Evolutionary conservation across 2,797 vertebrate genomes (phyloP).

Genomic region (Erpetoichthys calabaricus): DNA sequence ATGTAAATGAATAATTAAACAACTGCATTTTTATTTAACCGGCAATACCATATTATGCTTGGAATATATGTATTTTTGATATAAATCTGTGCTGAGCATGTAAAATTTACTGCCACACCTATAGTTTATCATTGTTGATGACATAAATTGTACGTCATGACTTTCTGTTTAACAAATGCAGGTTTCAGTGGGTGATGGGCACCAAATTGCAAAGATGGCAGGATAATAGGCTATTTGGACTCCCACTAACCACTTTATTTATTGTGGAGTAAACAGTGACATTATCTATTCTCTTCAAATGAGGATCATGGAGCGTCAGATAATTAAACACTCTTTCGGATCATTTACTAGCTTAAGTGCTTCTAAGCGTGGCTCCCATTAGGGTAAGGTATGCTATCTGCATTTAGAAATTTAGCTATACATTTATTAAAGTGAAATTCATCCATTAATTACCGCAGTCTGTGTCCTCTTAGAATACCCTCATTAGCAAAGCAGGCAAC

Average conservation of each 20-base stretch:
- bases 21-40: too few relatives aligned
- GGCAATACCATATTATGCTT: too few relatives aligned
- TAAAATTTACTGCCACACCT: too few relatives aligned
- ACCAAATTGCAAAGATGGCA: neutral
- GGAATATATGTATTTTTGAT: too few relatives aligned
- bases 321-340: constrained; percentile 91
- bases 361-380: constrained; percentile 65
- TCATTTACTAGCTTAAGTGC: constrained; percentile 80
- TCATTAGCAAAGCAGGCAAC: constrained; percentile 79
- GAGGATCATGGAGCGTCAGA: constrained; percentile 69
- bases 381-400: constrained; percentile 72
- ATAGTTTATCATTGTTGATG: too few relatives aligned
- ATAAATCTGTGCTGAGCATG: too few relatives aligned
- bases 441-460: constrained; percentile 79
- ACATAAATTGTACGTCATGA: too few relatives aligned
- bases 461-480: constrained; percentile 65
- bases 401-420: constrained; percentile 88
- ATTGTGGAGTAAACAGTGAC: constrained; percentile 28
- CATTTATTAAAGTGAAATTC: constrained; percentile 96
- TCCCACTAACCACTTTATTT: constrained; percentile 17
- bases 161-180: too few relatives aligned
- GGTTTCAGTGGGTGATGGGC: neutral
- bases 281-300: constrained; percentile 34
- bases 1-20: too few relatives aligned
- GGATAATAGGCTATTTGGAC: neutral